Percentiles rank a stretch among this genome's conserved stretches.
phyloP scores from a whole-genome alignment of 1,140 invertebrate species.

The Mamestra configurata region DNA sequence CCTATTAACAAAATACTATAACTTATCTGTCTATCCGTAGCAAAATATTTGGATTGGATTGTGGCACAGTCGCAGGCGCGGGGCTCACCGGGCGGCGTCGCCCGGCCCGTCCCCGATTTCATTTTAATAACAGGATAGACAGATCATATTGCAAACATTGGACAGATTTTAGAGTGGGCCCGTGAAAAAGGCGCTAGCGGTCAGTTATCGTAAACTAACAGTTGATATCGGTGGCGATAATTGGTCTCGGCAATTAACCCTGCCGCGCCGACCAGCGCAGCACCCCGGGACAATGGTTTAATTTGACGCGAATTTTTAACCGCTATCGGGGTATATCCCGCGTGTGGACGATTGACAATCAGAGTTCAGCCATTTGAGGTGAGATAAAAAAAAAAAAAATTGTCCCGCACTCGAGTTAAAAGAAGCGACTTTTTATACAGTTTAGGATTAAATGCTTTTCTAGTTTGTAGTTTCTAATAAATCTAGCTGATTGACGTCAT shows the following conservation, averaged over 20 bases:
- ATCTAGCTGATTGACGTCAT: too few species aligned
- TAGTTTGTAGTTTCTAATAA: not conserved
- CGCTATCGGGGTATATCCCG: conserved; percentile 52
- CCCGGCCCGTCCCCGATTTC: conserved; percentile 38
- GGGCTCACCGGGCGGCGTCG: not conserved
- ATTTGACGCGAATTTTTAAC: conserved; percentile 63
- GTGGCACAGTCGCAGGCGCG: not conserved
- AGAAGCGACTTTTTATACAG: conserved; percentile 7
- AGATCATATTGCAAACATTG: conserved; percentile 52
- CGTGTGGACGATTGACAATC: conserved; percentile 59
- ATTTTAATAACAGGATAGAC: conserved; percentile 57
- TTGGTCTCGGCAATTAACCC: conserved; percentile 63
- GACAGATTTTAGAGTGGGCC: conserved; percentile 46
- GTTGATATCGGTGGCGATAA: conserved; percentile 60
- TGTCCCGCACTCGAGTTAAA: not conserved
- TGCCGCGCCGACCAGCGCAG: not conserved
- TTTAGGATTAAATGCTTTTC: not conserved
- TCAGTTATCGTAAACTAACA: conserved; percentile 63
- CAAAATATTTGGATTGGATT: not conserved
- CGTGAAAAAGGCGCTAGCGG: conserved; percentile 56
- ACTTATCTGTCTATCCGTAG: not conserved
- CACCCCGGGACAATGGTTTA: conserved; percentile 58
- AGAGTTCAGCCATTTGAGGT: conserved; percentile 45
- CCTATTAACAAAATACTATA: not conserved
- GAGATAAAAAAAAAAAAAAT: conserved; percentile 32